phyloP scores from a whole-genome alignment of 2,113 vertebrate species.

The Tor tambroides region DNA sequence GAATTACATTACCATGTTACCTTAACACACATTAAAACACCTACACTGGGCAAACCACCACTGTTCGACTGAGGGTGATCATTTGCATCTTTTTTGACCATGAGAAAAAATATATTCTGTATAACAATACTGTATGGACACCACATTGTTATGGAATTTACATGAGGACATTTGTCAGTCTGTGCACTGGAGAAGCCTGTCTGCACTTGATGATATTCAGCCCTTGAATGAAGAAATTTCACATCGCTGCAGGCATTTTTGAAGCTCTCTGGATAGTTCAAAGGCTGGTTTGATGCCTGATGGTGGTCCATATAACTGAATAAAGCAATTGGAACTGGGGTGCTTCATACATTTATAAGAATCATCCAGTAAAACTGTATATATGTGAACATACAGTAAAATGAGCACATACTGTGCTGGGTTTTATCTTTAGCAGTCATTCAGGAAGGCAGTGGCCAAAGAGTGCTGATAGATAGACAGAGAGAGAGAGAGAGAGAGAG shows the following conservation, averaged over 20 bases:
- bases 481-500: slow-evolving; percentile 27
- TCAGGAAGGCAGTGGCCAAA: slow-evolving; percentile 34
- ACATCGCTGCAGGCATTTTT: not conserved
- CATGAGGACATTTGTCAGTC: not conserved
- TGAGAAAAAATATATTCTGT: not conserved
- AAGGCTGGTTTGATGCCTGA: not conserved
- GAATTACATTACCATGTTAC: not conserved
- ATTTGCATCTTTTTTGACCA: not conserved
- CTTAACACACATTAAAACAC: not conserved
- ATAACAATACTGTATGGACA: not conserved
- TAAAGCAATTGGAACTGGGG: not conserved
- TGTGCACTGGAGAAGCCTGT: not conserved
- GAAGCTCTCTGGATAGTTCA: not conserved
- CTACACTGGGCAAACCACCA: not conserved
- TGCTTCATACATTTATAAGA: not conserved
- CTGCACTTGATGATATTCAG: not conserved
- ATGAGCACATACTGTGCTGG: not conserved
- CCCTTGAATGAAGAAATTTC: not conserved
- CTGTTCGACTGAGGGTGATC: not conserved
- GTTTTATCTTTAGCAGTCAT: slow-evolving; percentile 26
- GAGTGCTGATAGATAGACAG: not conserved
- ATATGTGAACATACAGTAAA: not conserved
- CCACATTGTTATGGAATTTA: not conserved
- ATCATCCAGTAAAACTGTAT: not conserved
- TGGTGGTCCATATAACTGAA: not conserved